Evolutionary conservation across 2,888 invertebrate genomes (phyloP).

Genomic region (Hemicrepidius hirtus): DNA sequence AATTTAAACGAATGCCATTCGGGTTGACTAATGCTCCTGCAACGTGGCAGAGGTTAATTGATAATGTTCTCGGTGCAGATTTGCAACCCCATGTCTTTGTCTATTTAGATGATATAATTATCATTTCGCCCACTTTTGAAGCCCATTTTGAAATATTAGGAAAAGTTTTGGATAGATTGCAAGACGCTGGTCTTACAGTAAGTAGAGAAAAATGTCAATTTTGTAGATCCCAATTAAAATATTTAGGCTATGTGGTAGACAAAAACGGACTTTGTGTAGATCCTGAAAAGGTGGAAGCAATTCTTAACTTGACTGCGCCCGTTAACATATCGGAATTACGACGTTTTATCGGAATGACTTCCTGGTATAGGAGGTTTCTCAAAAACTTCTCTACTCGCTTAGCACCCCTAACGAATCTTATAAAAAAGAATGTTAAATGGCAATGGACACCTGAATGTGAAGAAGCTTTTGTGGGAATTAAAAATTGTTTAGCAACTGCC

Average conservation of each 20-base stretch:
- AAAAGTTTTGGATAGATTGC: conserved; percentile 53
- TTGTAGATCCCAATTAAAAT: conserved; percentile 51
- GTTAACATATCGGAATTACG: no score
- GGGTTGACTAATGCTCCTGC: conserved; percentile 48
- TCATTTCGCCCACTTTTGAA: conserved; percentile 42
- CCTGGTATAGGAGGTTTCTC: conserved; percentile 43
- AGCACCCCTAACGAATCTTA: background rate
- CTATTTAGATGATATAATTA: conserved; percentile 58
- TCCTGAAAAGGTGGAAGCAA: conserved; percentile 45
- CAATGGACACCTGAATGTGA: conserved; percentile 16
- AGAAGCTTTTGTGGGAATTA: background rate
- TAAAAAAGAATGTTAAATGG: background rate
- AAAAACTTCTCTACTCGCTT: no score
- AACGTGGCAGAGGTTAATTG: conserved; percentile 59
- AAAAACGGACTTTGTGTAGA: no score
- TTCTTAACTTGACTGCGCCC: no score
- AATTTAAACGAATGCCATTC: conserved; percentile 58
- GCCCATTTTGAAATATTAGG: conserved; percentile 46
- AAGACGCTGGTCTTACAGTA: conserved; percentile 50
- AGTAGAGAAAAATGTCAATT: conserved; percentile 33
- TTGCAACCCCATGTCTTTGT: conserved; percentile 53
- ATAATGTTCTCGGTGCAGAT: conserved; percentile 56
- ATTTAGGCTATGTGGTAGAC: conserved; percentile 62
- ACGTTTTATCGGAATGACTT: no score
- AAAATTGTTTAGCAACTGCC: no score